phyloP scores from a whole-genome alignment of 1,140 invertebrate species.

The Drosophila bocki region DNA sequence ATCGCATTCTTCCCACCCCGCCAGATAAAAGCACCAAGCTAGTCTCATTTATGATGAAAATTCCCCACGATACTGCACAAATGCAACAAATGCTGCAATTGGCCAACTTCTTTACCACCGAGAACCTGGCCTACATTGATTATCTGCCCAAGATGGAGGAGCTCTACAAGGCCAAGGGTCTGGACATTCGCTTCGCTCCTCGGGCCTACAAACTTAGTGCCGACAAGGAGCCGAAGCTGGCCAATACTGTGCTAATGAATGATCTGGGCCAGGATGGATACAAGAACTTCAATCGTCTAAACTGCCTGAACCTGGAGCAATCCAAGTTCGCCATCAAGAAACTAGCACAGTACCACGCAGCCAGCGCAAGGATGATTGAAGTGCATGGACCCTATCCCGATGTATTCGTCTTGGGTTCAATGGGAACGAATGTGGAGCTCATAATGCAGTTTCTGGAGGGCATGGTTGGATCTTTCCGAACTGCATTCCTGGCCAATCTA shows the following conservation, averaged over 20 bases:
- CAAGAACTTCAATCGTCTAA: constrained; percentile 86
- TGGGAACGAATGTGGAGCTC: constrained; percentile 10
- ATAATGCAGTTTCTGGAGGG: constrained; percentile 34
- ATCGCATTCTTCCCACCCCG: background rate
- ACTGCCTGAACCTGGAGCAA: constrained; percentile 86
- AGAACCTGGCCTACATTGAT: constrained; percentile 63
- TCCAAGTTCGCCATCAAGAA: constrained; percentile 85
- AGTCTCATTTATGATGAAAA: constrained; percentile 72
- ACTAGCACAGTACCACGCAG: constrained; percentile 87
- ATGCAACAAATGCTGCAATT: constrained; percentile 61
- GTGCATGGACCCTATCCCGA: constrained; percentile 55
- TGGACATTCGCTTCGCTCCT: constrained; percentile 57
- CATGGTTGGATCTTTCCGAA: constrained; percentile 43
- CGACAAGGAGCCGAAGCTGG: constrained; percentile 39
- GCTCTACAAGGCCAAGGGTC: constrained; percentile 62
- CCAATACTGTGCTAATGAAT: constrained; percentile 83
- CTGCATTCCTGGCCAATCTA: constrained; percentile 53
- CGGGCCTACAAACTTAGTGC: constrained; percentile 44
- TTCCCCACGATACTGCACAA: constrained; percentile 53
- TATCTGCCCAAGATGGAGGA: constrained; percentile 64
- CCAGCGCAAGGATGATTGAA: constrained; percentile 50
- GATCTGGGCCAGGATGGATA: constrained; percentile 86
- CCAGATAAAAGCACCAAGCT: constrained; percentile 56
- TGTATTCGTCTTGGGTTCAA: constrained; percentile 27
- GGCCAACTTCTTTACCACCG: constrained; percentile 63